These are phyloP conservation scores for Dascyllus trimaculatus DNA, from an alignment of 2,113 vertebrate species.

Conservation along the genomic window DNA sequence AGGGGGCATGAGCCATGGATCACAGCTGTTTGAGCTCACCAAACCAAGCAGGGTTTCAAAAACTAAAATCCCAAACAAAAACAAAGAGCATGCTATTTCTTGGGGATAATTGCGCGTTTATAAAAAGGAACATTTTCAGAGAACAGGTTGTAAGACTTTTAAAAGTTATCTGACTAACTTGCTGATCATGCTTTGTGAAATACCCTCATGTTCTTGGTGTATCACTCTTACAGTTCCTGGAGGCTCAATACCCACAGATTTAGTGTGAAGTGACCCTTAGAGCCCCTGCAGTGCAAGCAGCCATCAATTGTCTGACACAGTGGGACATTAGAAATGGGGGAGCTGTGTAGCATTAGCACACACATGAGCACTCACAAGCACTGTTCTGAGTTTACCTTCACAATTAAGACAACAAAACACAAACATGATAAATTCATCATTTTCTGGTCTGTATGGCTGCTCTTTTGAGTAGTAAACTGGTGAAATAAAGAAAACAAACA, in stretches of 20 bases:
- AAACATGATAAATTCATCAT: background rate
- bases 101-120: background rate
- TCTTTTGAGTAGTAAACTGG: background rate
- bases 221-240: constrained; percentile 27
- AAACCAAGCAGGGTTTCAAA: constrained; percentile 1
- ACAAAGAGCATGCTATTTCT: background rate
- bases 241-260: constrained; percentile 41
- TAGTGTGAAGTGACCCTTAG: constrained; percentile 39
- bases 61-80: constrained; percentile 4
- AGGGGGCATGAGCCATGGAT: constrained; percentile 33
- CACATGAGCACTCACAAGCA: constrained; percentile 8
- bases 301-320: constrained; percentile 42
- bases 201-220: background rate
- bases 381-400: background rate
- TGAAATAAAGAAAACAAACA: background rate
- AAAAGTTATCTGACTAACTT: background rate
- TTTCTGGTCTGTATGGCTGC: background rate
- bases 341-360: constrained; percentile 30
- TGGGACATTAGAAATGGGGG: constrained; percentile 13
- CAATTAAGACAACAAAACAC: background rate
- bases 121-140: background rate
- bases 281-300: constrained; percentile 33
- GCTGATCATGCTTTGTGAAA: constrained; percentile 27
- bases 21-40: constrained; percentile 38
- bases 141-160: background rate